A percentile compares a stretch with the other conserved stretches of the same genome.
phyloP scores from a whole-genome alignment of 2,888 invertebrate genomes.

The Sinotaia quadrata region DNA sequence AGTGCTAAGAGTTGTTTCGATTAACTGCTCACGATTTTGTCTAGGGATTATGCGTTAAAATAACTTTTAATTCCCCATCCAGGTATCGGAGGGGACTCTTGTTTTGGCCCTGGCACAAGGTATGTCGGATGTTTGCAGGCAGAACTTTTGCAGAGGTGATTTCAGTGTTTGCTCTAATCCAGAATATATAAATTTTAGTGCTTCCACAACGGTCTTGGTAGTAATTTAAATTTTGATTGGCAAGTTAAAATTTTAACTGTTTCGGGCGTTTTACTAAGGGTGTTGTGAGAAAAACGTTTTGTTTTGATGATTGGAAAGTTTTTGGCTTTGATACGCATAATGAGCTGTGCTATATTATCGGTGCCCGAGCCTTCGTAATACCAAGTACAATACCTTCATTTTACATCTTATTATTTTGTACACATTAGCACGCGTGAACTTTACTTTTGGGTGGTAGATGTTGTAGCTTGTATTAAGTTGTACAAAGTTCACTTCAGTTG shows the following conservation, averaged over 20 bases:
- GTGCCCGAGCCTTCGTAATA: no score
- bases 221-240: no score
- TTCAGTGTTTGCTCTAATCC: not conserved
- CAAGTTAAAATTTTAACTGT: not conserved
- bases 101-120: constrained; percentile 24
- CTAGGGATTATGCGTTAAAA: not conserved
- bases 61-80: constrained; percentile 17
- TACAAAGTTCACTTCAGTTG: no score
- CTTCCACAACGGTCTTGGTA: no score
- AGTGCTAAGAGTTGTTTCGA: not conserved
- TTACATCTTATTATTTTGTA: no score
- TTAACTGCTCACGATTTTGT: not conserved
- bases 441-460: no score
- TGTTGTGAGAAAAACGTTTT: not conserved
- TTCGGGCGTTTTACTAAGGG: not conserved
- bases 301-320: constrained; percentile 19
- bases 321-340: constrained; percentile 24
- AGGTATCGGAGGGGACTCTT: constrained; percentile 4
- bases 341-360: constrained; percentile 22
- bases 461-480: no score
- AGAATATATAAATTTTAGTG: no score
- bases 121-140: constrained; percentile 18
- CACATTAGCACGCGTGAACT: no score
- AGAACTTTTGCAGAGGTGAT: not conserved
- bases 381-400: no score